These are phyloP conservation scores for Lasioglossum pauxillum DNA, from an alignment of 2,888 invertebrate species.

Conservation along the genomic window DNA sequence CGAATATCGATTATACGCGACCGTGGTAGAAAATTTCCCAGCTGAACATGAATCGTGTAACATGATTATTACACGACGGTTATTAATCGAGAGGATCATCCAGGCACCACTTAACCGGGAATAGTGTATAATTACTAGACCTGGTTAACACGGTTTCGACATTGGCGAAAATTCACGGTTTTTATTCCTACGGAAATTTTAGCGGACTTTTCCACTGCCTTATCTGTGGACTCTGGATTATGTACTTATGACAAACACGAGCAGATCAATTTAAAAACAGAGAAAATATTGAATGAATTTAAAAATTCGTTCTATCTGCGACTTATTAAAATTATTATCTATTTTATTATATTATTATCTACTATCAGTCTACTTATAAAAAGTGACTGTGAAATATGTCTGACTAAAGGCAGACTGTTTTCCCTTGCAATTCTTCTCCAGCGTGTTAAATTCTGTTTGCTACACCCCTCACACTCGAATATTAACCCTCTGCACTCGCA, in stretches of 20 bases:
- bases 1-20: conserved; percentile 2
- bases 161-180: not conserved
- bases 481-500: too few relatives aligned
- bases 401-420: not conserved
- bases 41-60: conserved; percentile 8
- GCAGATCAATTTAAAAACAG: too few relatives aligned
- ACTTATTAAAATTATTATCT: too few relatives aligned
- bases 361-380: too few relatives aligned
- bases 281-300: too few relatives aligned
- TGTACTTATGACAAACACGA: too few relatives aligned
- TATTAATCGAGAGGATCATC: not conserved
- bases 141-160: conserved; percentile 9
- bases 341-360: too few relatives aligned
- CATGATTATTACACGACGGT: conserved; percentile 19
- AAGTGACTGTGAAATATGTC: too few relatives aligned
- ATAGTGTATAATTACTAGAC: conserved; percentile 15
- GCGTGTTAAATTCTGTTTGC: not conserved
- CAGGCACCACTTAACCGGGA: not conserved
- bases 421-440: not conserved
- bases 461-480: not conserved
- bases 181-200: not conserved
- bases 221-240: too few relatives aligned
- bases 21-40: not conserved
- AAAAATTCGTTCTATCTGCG: too few relatives aligned
- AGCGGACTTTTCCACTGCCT: not conserved